These are phyloP conservation scores for Macrochelys suwanniensis DNA, from an alignment of 2,797 vertebrate genomes.

Conservation along the genomic window DNA sequence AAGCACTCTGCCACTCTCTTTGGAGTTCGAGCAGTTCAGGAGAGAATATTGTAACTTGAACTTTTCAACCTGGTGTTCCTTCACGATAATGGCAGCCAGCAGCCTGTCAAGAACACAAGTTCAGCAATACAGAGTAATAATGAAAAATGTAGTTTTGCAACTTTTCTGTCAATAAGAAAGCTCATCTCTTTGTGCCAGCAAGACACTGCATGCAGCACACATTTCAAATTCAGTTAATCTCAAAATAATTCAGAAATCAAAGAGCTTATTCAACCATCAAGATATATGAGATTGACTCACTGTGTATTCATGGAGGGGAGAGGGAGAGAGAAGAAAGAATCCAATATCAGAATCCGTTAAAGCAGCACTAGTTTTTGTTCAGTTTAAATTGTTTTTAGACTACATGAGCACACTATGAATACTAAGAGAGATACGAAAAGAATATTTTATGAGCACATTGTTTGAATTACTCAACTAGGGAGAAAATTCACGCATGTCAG, in stretches of 20 bases:
- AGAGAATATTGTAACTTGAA: conserved; percentile 74
- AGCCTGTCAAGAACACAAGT: conserved; percentile 58
- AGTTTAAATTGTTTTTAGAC: conserved; percentile 81
- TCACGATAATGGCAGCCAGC: conserved; percentile 41
- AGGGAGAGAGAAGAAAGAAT: conserved; percentile 72
- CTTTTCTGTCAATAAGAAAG: conserved; percentile 81
- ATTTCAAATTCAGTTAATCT: conserved; percentile 87
- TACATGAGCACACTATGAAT: conserved; percentile 66
- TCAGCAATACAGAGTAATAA: conserved; percentile 62
- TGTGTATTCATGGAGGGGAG: conserved; percentile 77
- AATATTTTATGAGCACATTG: conserved; percentile 63
- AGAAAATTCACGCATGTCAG: conserved; percentile 45
- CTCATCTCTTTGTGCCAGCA: conserved; percentile 81
- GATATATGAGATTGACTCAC: conserved; percentile 80
- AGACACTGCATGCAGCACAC: conserved; percentile 78
- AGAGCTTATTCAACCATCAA: conserved; percentile 84
- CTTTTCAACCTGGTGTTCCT: conserved; percentile 71
- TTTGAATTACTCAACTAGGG: conserved; percentile 72
- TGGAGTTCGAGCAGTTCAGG: conserved; percentile 57
- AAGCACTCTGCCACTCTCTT: not conserved
- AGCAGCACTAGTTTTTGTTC: conserved; percentile 72
- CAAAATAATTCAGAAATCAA: conserved; percentile 87
- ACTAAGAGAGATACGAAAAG: conserved; percentile 67
- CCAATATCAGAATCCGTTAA: conserved; percentile 77
- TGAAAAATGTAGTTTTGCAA: conserved; percentile 77